phyloP scores from a whole-genome alignment of 2,797 vertebrate species.

The Thunnus albacares region DNA sequence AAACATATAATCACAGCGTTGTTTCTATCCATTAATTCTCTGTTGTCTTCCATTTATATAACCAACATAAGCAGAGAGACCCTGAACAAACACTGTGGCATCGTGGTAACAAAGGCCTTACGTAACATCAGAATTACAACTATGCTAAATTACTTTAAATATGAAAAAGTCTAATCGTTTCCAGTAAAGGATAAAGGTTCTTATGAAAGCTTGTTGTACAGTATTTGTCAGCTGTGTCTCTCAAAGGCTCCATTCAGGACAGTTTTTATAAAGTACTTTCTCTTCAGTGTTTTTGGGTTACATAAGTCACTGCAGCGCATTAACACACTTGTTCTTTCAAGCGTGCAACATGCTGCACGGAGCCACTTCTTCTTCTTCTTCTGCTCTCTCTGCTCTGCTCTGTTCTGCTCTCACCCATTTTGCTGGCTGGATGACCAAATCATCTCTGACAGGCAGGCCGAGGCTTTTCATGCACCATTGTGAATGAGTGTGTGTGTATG shows the following conservation, averaged over 20 bases:
- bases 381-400: slow-evolving; percentile 2
- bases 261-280: background rate
- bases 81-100: slow-evolving; percentile 18
- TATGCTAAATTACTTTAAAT: background rate
- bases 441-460: slow-evolving; percentile 70
- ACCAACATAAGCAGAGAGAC: slow-evolving; percentile 9
- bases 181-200: background rate
- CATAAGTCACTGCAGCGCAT: slow-evolving; percentile 77
- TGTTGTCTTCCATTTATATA: slow-evolving; percentile 22
- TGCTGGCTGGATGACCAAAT: slow-evolving; percentile 63
- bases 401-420: slow-evolving; percentile 36
- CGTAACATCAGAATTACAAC: slow-evolving; percentile 40
- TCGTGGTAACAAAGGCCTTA: slow-evolving; percentile 38
- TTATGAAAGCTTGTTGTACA: background rate
- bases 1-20: background rate
- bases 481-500: slow-evolving; percentile 16
- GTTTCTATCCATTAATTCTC: slow-evolving; percentile 4
- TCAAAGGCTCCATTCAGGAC: background rate
- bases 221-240: background rate
- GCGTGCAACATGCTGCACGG: slow-evolving; percentile 69
- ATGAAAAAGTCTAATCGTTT: background rate
- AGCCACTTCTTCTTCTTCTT: slow-evolving; percentile 36
- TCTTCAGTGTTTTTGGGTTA: slow-evolving; percentile 58
- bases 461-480: slow-evolving; percentile 46
- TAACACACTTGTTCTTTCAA: slow-evolving; percentile 78